Base-by-base conservation (phyloP, 2,888 invertebrate genomes). In the Protonemura montana region DNA sequence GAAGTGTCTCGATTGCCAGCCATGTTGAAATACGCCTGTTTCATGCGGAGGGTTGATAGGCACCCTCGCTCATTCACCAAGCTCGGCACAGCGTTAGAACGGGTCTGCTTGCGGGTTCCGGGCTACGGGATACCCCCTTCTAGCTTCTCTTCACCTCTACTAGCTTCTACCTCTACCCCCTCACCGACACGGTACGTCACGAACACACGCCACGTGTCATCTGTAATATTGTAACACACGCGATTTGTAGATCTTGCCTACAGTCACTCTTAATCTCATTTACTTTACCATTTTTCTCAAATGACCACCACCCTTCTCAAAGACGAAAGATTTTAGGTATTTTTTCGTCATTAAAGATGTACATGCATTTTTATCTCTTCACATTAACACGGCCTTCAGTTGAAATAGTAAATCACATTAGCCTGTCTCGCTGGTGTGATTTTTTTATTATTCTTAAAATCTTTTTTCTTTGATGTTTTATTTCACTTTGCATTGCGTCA, bases 161-260 rank as follows among this genome's bases (percentile, higher is more conserved):
- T 41, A 5, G 13, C 41, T 13, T 21, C 16, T 21, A 3, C 59
- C 59, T 21, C 59, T 21, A 21, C 59, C 2, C 59, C 21, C 59
- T 21, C 59, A 21, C 59, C 59, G n/a, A n/a, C n/a, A n/a, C n/a
- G n/a, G n/a, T n/a, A n/a, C 13, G 59, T 59, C 59, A 59, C 13
- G 59, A 59, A 59, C 59, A 59, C 59, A 59, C 59, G 59, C 59
- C 59, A 59, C 59, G 59, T 59, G 59, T 59, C 59, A 59, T 59
- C 59, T 21, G 59, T 59, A 59, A 59, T 21, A 59, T 16, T 13
- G 59, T 59, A 59, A 59, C 21, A 59, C 59, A 59, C 59, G 59
- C 59, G 59, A 59, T 59, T 59, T 13, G 59, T 59, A 59, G 59
- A 59, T 59, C 59, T 59, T 59, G 59, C 59, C 21, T 59, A 21